These are phyloP conservation scores for Eriocheir sinensis DNA, from an alignment of 1,140 invertebrate species.

Conservation along the genomic window DNA sequence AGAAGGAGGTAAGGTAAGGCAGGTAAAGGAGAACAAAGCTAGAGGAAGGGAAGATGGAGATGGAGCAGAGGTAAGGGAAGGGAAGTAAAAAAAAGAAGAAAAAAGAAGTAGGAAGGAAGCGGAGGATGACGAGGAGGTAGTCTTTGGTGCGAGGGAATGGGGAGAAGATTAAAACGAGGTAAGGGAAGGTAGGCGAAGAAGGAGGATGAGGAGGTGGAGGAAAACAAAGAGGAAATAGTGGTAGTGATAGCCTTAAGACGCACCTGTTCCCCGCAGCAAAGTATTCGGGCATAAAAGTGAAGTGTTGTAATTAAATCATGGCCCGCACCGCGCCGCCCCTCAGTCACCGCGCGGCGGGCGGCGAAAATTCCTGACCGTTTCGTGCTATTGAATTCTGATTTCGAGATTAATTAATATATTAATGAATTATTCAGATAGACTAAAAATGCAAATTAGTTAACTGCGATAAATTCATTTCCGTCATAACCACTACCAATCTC, in stretches of 20 bases:
- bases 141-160: background rate
- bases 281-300: too few relatives aligned
- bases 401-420: constrained; percentile 70
- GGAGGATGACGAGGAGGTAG: too few relatives aligned
- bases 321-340: background rate
- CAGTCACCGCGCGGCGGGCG: constrained; percentile 43
- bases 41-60: background rate
- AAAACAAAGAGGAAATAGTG: background rate
- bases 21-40: too few relatives aligned
- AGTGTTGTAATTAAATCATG: constrained; percentile 52
- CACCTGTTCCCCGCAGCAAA: too few relatives aligned
- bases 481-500: constrained; percentile 23
- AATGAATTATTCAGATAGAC: constrained; percentile 66
- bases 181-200: background rate
- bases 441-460: constrained; percentile 67
- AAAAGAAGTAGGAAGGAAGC: background rate
- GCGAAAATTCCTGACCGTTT: constrained; percentile 56
- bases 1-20: background rate
- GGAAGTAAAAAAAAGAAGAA: background rate
- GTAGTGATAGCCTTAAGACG: too few relatives aligned
- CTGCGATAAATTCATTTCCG: constrained; percentile 57
- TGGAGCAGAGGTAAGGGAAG: background rate
- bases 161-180: background rate
- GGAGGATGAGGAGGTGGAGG: background rate
- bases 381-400: constrained; percentile 68